Percentiles rank a stretch among this genome's conserved stretches.
phyloP scores from a whole-genome alignment of 2,888 invertebrate genomes.

The Pardosa pseudoannulata region DNA sequence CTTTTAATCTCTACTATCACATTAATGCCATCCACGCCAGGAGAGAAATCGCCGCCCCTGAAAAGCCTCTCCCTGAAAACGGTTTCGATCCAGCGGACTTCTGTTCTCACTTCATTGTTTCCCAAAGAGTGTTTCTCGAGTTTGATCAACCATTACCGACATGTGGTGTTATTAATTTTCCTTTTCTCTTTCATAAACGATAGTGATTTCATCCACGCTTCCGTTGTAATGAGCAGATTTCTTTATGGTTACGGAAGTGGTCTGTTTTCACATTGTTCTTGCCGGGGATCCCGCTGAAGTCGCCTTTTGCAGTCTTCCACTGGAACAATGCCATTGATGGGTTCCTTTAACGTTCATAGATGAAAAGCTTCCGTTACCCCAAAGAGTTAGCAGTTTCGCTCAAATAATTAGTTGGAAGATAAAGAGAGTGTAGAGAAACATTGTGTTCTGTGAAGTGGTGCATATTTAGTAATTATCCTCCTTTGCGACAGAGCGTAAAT shows the following conservation, averaged over 20 bases:
- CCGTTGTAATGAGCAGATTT: not conserved
- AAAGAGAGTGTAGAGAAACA: no score
- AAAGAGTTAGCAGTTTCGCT: no score
- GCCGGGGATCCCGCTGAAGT: no score
- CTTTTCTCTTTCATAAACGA: not conserved
- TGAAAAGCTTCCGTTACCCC: not conserved
- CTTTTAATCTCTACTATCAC: conserved; percentile 10
- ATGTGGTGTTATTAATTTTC: not conserved
- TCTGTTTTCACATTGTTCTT: not conserved
- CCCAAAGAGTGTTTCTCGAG: not conserved
- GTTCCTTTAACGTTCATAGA: not conserved
- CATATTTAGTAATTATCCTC: no score
- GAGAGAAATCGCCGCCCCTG: not conserved
- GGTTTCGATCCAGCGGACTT: not conserved
- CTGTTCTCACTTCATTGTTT: not conserved
- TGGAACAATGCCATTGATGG: not conserved
- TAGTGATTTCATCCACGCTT: not conserved
- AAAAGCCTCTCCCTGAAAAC: not conserved
- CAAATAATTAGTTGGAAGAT: no score
- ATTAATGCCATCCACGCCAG: conserved; percentile 9
- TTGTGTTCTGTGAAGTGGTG: no score
- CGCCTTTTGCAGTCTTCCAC: no score
- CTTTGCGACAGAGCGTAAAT: no score
- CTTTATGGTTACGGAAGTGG: not conserved
- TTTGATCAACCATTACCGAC: not conserved